Percentiles rank a stretch among this genome's conserved stretches.
Conservation (phyloP, 2,888 invertebrate genomes). For the Drosophila mulleri region DNA sequence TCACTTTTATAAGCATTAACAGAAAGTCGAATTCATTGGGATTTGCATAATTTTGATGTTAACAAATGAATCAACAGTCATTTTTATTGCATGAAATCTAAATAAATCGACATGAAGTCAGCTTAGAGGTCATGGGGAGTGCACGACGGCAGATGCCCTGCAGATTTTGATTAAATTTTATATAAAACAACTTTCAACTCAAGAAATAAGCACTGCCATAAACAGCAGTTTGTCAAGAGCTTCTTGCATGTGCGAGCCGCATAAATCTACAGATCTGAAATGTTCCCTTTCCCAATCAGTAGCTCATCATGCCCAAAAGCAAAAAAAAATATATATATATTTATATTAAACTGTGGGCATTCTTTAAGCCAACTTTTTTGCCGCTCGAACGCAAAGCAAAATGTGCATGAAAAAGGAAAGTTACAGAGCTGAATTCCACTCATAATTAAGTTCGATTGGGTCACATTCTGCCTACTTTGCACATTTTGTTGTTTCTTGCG, state of each 20-base stretch:
- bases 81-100: slow-evolving; percentile 7
- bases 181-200: not conserved
- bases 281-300: not conserved
- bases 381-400: not conserved
- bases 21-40: slow-evolving; percentile 20
- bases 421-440: slow-evolving; percentile 3
- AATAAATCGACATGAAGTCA: slow-evolving; percentile 5
- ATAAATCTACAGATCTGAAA: no score
- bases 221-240: not conserved
- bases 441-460: slow-evolving; percentile 10
- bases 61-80: slow-evolving; percentile 35
- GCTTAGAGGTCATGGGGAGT: not conserved
- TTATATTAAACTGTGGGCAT: not conserved
- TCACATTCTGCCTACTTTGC: not conserved
- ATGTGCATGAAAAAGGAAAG: slow-evolving; percentile 4
- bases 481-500: not conserved
- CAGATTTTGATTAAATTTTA: no score
- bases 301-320: not conserved
- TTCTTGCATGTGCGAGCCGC: no score
- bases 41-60: slow-evolving; percentile 57
- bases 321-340: not conserved
- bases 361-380: slow-evolving; percentile 5
- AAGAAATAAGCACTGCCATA: not conserved
- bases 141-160: slow-evolving; percentile 7
- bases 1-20: slow-evolving; percentile 8